Conservation (phyloP, 2,888 invertebrate genomes). For the Nemurella pictetii region DNA sequence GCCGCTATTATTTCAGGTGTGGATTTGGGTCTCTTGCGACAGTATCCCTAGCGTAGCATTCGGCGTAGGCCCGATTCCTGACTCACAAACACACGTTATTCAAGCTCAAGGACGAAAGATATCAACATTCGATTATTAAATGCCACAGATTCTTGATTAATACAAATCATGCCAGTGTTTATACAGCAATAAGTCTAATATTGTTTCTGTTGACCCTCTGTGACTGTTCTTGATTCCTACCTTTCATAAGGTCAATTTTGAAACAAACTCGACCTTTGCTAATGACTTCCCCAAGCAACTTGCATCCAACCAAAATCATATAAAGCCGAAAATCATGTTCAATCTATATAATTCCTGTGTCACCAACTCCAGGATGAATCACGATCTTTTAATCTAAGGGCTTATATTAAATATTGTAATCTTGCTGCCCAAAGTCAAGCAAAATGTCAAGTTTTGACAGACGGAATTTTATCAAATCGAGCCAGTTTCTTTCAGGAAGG, state of each 20-base stretch:
- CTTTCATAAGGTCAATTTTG: too few species aligned
- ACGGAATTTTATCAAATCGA: constrained; percentile 14
- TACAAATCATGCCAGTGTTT: background rate
- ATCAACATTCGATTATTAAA: constrained; percentile 19
- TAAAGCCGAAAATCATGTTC: too few species aligned
- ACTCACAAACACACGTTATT: constrained; percentile 19
- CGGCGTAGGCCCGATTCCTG: background rate
- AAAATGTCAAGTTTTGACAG: constrained; percentile 30
- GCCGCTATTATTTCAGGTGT: constrained; percentile 73
- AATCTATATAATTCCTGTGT: too few species aligned
- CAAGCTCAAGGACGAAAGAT: constrained; percentile 36
- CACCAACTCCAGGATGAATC: too few species aligned
- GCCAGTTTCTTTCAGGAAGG: background rate
- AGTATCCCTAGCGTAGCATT: background rate
- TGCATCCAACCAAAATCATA: too few species aligned
- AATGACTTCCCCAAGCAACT: too few species aligned
- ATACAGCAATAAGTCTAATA: background rate
- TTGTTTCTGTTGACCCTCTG: background rate
- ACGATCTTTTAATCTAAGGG: background rate
- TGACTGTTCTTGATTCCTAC: too few species aligned
- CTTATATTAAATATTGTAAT: too few species aligned
- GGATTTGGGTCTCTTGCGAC: constrained; percentile 1
- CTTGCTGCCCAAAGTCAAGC: background rate
- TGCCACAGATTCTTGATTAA: background rate
- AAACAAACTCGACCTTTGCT: too few species aligned